Evolutionary conservation across 2,888 invertebrate species (phyloP).

Genomic region (Tipula helvola): DNA sequence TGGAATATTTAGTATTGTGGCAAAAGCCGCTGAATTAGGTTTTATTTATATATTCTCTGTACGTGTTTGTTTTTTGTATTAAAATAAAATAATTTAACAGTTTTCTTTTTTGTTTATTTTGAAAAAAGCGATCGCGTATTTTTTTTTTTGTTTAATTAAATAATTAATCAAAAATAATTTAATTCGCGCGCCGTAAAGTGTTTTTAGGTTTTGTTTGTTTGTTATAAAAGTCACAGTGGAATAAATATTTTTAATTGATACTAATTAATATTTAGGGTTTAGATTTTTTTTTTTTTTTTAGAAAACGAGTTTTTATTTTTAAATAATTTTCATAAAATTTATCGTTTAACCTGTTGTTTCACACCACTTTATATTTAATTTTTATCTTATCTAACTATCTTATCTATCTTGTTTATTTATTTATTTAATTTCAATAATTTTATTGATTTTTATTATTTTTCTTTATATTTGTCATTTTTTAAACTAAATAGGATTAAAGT

Average conservation of each 20-base stretch:
- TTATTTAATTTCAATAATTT: neutral
- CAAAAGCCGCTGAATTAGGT: constrained; percentile 10
- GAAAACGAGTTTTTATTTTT: neutral
- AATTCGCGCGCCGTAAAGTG: neutral
- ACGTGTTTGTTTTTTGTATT: neutral
- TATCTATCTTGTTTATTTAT: neutral
- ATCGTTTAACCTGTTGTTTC: neutral
- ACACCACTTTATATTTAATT: neutral
- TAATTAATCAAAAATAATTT: neutral
- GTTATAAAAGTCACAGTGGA: neutral
- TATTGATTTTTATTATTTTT: neutral
- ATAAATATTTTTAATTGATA: neutral
- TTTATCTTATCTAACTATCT: neutral
- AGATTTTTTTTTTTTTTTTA: neutral
- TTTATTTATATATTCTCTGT: constrained; percentile 7
- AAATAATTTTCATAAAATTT: neutral
- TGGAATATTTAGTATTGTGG: constrained; percentile 9
- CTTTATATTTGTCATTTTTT: neutral
- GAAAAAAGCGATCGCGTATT: neutral
- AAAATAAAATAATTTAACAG: neutral
- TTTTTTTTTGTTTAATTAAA: neutral
- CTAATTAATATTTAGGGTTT: neutral
- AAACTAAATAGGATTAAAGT: neutral
- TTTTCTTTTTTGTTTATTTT: neutral
- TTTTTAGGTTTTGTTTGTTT: neutral